These are phyloP conservation scores for Nezara viridula DNA, from an alignment of 2,888 invertebrate genomes.

Conservation along the genomic window DNA sequence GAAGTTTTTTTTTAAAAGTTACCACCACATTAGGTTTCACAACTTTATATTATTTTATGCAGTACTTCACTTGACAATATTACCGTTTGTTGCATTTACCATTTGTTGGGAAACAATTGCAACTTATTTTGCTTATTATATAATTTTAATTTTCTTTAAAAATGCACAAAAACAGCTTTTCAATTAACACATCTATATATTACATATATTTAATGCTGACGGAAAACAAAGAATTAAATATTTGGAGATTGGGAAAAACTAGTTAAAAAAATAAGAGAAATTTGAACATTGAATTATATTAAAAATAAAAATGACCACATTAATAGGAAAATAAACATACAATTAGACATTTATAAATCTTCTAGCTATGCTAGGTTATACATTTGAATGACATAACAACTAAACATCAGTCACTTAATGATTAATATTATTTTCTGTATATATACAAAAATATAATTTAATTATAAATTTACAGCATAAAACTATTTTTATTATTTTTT, in stretches of 20 bases:
- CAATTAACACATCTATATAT: too few relatives aligned
- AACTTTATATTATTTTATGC: too few relatives aligned
- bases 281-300: background rate
- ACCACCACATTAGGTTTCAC: too few relatives aligned
- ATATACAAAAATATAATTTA: slow-evolving; percentile 28
- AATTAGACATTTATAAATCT: background rate
- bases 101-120: too few relatives aligned
- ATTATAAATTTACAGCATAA: background rate
- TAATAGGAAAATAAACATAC: slow-evolving; percentile 42
- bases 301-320: background rate
- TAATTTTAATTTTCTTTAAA: too few relatives aligned
- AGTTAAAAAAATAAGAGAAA: background rate
- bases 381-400: background rate
- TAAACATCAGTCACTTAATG: slow-evolving; percentile 19
- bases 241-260: background rate
- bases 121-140: too few relatives aligned
- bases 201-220: background rate
- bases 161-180: too few relatives aligned
- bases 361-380: background rate
- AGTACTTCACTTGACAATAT: too few relatives aligned
- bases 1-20: too few relatives aligned
- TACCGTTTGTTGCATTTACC: too few relatives aligned
- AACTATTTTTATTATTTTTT: background rate
- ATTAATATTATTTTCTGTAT: slow-evolving; percentile 2
- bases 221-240: background rate